Evolutionary conservation across 2,113 vertebrate species (phyloP), one percentile per base, ranked within the genome.

Genomic region (Hirundichthys speculiger): DNA sequence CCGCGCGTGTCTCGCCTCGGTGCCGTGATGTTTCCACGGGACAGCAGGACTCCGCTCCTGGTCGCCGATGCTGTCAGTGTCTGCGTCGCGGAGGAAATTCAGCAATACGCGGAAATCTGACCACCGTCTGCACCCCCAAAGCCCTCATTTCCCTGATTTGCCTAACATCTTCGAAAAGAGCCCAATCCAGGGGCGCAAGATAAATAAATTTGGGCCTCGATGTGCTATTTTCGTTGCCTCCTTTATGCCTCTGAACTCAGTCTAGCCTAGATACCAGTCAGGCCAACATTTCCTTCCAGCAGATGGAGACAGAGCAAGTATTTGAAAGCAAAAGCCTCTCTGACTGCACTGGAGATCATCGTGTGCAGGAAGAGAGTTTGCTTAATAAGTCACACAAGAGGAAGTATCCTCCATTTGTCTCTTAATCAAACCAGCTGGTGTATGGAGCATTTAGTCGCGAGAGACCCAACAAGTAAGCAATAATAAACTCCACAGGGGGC

Each of bases 291-390:
- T 74, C 46, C 58, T 22, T 69, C 87, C 89, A 82, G 82, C 40
- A 88, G 89, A 86, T 87, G 89, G 89, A 84, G 87, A 84, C 87
- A 88, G 75, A 86, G 82, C 48, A 66, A 76, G 75, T 79, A 63
- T 77, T 68, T 64, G 53, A 46, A 59, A 46, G 58, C 46, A 73
- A 47, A 48, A 66, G 34, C 48, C 68, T 73, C 50, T 65, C 40
- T 14, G 43, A 18, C 25, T 27, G 39, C 24, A 60, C 59, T 27
- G 46, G 18, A 41, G 42, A 75, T 45, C 55, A 70, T 40, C 43
- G 40, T 65, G 22, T 56, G 68, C 5, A 25, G 16, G 20, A 42
- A 51, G 24, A 13, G 20, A 81, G 69, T 71, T 41, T 65, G 51
- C 46, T 24, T 48, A 34, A 64, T 34, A 34, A 34, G 25, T 65